phyloP scores from a whole-genome alignment of 2,113 vertebrate genomes.

The Notothenia coriiceps region DNA sequence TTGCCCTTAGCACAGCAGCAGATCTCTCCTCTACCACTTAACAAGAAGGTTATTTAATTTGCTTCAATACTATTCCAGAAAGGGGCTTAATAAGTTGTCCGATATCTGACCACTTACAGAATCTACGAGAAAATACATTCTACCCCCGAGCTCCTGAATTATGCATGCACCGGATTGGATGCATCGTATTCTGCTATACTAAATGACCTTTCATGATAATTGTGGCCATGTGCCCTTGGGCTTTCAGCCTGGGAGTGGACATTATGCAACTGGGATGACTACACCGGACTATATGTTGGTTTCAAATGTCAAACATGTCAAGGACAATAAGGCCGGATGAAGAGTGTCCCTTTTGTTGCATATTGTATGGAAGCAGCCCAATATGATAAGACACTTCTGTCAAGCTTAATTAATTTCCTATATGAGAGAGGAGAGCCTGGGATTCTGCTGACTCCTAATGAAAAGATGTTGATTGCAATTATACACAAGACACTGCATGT shows the following conservation, averaged over 20 bases:
- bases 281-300: slow-evolving; percentile 59
- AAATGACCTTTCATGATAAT: slow-evolving; percentile 84
- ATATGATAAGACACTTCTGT: slow-evolving; percentile 35
- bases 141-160: slow-evolving; percentile 65
- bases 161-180: slow-evolving; percentile 61
- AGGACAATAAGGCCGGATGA: slow-evolving; percentile 57
- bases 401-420: slow-evolving; percentile 33
- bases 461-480: slow-evolving; percentile 52
- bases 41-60: slow-evolving; percentile 34
- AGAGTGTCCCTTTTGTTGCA: slow-evolving; percentile 36
- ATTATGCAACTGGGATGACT: slow-evolving; percentile 80
- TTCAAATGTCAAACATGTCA: slow-evolving; percentile 78
- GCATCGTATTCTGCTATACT: slow-evolving; percentile 61
- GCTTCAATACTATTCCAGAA: slow-evolving; percentile 33
- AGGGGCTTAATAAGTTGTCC: slow-evolving; percentile 1
- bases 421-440: slow-evolving; percentile 17
- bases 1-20: slow-evolving; percentile 5
- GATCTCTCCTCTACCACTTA: slow-evolving; percentile 20
- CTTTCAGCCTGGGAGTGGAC: slow-evolving; percentile 58
- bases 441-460: slow-evolving; percentile 39
- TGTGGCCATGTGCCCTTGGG: slow-evolving; percentile 74
- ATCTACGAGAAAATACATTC: slow-evolving; percentile 57
- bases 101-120: slow-evolving; percentile 15
- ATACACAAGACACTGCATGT: slow-evolving; percentile 4
- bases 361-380: slow-evolving; percentile 48